Evolutionary conservation across 2,113 vertebrate species (phyloP).

Genomic region (Bujurquina vittata): DNA sequence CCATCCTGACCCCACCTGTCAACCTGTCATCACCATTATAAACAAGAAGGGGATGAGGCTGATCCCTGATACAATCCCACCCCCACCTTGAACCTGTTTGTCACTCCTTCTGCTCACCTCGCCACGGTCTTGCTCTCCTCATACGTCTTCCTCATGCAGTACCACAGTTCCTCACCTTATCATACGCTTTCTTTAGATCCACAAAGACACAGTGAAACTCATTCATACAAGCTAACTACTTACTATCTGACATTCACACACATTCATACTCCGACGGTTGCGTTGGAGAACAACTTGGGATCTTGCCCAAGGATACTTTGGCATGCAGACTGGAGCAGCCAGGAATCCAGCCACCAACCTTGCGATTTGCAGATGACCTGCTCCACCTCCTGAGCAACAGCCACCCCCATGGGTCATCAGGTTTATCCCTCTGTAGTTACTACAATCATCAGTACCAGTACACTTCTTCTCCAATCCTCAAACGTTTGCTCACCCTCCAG

Average conservation of each 20-base stretch:
- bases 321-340: too few relatives aligned
- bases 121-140: not conserved
- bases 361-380: too few relatives aligned
- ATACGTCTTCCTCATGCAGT: not conserved
- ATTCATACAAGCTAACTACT: too few relatives aligned
- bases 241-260: too few relatives aligned
- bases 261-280: too few relatives aligned
- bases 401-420: not conserved
- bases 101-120: not conserved
- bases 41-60: not conserved
- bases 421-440: not conserved
- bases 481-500: not conserved
- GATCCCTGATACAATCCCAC: not conserved
- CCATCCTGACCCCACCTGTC: not conserved
- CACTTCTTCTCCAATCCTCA: not conserved
- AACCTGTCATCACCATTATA: not conserved
- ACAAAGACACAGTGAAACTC: not conserved
- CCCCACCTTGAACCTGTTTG: not conserved
- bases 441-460: not conserved
- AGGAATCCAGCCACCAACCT: too few relatives aligned
- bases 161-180: not conserved
- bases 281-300: too few relatives aligned
- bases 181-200: not conserved
- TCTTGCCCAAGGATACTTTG: too few relatives aligned
- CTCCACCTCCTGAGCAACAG: too few relatives aligned